Conservation (phyloP, 2,113 vertebrate genomes). For the Xenopus laevis region DNA sequence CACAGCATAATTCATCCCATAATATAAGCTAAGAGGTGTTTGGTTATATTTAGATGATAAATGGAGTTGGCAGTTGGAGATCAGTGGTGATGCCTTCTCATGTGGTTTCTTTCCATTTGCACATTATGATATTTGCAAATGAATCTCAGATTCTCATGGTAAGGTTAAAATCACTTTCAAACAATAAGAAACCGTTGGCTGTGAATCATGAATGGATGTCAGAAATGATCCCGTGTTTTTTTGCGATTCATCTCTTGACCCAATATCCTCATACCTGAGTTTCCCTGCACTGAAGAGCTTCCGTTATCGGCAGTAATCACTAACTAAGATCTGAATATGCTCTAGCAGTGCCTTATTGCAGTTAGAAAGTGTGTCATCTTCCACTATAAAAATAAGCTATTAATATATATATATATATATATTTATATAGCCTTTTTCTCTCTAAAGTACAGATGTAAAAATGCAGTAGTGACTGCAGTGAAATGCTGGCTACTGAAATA, state of each 20-base stretch:
- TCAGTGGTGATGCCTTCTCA: background rate
- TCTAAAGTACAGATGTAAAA: conserved; percentile 31
- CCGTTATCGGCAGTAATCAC: conserved; percentile 18
- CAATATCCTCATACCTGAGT: conserved; percentile 34
- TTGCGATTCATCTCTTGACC: too few species aligned
- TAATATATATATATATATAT: conserved; percentile 19
- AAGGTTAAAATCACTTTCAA: background rate
- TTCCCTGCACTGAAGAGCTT: conserved; percentile 27
- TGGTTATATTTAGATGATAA: conserved; percentile 2
- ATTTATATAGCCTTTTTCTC: background rate
- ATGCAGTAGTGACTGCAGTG: conserved; percentile 4
- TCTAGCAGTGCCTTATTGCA: conserved; percentile 44
- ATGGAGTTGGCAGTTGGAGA: background rate
- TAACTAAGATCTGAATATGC: conserved; percentile 14
- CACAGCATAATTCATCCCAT: background rate
- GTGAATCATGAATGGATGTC: background rate
- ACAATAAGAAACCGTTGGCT: background rate
- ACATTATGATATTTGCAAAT: background rate
- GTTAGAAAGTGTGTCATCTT: conserved; percentile 35
- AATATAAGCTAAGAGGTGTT: background rate
- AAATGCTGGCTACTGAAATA: background rate
- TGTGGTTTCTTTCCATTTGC: background rate
- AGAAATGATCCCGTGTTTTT: conserved; percentile 9
- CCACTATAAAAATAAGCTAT: conserved; percentile 34
- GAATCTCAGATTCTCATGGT: conserved; percentile 1